A percentile compares a stretch with the other conserved stretches of the same genome.
These are phyloP conservation scores for Oscheius sp. DNA, from an alignment of 2,888 invertebrate genomes.

Conservation along the genomic window DNA sequence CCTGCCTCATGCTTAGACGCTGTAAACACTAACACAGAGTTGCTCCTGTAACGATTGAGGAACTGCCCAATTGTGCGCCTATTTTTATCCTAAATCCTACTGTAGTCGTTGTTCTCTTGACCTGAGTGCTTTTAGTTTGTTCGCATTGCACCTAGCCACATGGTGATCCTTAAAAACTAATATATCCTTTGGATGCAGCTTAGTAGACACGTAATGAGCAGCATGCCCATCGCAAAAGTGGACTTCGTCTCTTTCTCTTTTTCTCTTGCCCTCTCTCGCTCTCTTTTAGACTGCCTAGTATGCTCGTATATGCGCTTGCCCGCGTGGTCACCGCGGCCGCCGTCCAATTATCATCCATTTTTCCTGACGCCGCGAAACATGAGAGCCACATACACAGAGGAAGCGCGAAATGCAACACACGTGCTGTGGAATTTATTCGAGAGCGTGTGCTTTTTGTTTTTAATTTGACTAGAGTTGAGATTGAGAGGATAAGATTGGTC, in stretches of 20 bases:
- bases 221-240: constrained; percentile 20
- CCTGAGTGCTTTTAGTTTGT: not conserved
- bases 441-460: too few species aligned
- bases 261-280: too few species aligned
- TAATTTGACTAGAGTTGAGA: too few species aligned
- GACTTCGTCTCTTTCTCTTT: constrained; percentile 3
- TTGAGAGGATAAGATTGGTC: too few species aligned
- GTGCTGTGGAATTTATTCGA: not conserved
- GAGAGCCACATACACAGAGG: constrained; percentile 34
- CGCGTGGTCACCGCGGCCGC: constrained; percentile 25
- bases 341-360: constrained; percentile 38
- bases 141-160: too few species aligned
- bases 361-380: constrained; percentile 38
- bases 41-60: constrained; percentile 14
- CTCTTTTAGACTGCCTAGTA: constrained; percentile 27
- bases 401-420: constrained; percentile 27
- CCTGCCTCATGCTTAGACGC: constrained; percentile 32
- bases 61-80: not conserved
- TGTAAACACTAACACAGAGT: constrained; percentile 33
- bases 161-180: constrained; percentile 4
- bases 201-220: constrained; percentile 21
- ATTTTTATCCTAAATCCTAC: not conserved
- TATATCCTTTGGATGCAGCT: constrained; percentile 14
- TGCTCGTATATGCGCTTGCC: constrained; percentile 36
- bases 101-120: not conserved